Evolutionary conservation across 92 coral and sea anemone species (phyloP).

Genomic region (Siderastrea siderea): DNA sequence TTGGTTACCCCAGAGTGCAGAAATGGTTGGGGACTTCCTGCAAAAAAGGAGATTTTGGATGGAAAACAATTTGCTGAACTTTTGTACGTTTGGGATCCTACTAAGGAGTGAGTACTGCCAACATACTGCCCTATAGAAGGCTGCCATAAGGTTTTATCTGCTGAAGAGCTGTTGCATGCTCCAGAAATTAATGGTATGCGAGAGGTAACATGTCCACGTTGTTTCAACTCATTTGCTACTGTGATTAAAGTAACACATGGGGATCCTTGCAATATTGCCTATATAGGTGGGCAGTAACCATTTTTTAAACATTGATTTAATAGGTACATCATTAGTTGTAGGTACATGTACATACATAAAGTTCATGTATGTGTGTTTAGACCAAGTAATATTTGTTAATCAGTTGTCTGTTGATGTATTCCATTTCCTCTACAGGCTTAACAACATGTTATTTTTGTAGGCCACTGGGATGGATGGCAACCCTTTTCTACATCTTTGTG

Average conservation of each 20-base stretch:
- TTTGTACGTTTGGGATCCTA: constrained; percentile 74
- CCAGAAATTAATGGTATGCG: constrained; percentile 30
- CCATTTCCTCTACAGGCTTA: neutral
- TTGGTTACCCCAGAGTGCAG: constrained; percentile 32
- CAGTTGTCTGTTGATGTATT: no score
- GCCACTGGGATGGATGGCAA: constrained; percentile 77
- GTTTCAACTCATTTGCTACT: constrained; percentile 44
- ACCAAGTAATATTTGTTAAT: neutral
- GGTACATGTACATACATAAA: neutral
- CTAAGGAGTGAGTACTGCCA: constrained; percentile 41
- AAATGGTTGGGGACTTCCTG: constrained; percentile 40
- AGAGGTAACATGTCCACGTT: constrained; percentile 41
- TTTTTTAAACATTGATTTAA: neutral
- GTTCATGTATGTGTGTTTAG: neutral
- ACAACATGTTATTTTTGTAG: constrained; percentile 12
- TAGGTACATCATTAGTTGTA: neutral
- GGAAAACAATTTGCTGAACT: constrained; percentile 69
- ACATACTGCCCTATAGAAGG: no score
- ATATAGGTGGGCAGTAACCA: constrained; percentile 33
- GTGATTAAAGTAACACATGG: constrained; percentile 34
- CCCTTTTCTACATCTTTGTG: constrained; percentile 42
- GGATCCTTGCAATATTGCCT: constrained; percentile 71
- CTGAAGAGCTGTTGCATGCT: constrained; percentile 46
- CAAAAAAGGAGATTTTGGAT: constrained; percentile 64
- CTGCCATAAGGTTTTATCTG: constrained; percentile 31